Evolutionary conservation across 2,113 vertebrate species (phyloP).

Genomic region (Petroica traversi): DNA sequence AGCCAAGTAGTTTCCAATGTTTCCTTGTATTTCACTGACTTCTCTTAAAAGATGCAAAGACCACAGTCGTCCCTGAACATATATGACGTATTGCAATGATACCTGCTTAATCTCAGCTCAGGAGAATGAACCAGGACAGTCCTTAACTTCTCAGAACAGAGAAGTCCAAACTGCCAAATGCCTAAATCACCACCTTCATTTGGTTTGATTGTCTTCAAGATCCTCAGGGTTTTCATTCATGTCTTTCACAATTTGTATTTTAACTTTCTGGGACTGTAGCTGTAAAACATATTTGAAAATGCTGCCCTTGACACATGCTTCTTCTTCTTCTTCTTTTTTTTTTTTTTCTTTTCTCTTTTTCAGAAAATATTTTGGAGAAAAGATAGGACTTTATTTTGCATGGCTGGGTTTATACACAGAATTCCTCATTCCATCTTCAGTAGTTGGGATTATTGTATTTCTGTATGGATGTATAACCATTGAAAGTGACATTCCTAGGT

Average conservation of each 20-base stretch:
- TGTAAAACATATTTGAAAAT: background rate
- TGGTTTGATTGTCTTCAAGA: background rate
- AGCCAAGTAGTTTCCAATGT: background rate
- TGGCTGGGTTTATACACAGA: constrained; percentile 97
- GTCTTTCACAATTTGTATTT: background rate
- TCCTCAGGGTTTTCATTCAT: background rate
- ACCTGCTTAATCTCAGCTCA: background rate
- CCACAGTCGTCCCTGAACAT: background rate
- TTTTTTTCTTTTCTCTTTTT: background rate
- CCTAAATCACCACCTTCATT: background rate
- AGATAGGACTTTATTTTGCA: constrained; percentile 97
- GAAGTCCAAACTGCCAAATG: background rate
- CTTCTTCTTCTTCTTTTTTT: no score
- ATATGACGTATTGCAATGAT: background rate
- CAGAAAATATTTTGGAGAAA: constrained; percentile 99
- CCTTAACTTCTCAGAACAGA: background rate
- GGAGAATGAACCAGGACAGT: background rate
- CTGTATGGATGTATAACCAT: constrained; percentile 92
- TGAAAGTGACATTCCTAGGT: constrained; percentile 94
- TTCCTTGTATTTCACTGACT: background rate
- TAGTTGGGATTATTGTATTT: constrained; percentile 95
- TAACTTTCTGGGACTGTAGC: background rate
- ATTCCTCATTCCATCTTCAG: constrained; percentile 90
- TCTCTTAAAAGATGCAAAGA: background rate
- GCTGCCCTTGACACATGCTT: background rate